Conservation (phyloP, 2,113 vertebrate species). For the Anoplopoma fimbria region DNA sequence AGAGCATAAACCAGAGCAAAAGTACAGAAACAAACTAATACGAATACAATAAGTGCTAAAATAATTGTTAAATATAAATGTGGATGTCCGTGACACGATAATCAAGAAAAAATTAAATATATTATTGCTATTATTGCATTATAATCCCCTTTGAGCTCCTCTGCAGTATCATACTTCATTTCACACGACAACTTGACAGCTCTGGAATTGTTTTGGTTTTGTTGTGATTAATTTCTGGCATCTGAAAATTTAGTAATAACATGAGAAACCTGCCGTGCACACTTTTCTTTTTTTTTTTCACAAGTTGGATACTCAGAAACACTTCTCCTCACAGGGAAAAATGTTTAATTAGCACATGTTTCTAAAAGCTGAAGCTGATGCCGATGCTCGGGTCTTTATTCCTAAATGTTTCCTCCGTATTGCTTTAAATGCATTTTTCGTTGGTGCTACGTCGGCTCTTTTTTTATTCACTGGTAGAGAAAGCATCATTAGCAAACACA, state of each 20-base stretch:
- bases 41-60: too few relatives aligned
- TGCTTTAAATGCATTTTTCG: neutral
- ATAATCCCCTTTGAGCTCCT: neutral
- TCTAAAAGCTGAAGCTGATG: neutral
- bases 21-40: too few relatives aligned
- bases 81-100: neutral
- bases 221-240: too few relatives aligned
- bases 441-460: neutral
- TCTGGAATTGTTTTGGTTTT: constrained; percentile 12
- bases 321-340: neutral
- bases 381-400: neutral
- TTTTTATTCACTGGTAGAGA: neutral
- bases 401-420: neutral
- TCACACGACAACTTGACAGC: neutral
- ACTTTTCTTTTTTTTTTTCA: neutral
- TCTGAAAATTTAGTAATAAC: neutral
- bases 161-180: neutral
- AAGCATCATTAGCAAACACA: neutral
- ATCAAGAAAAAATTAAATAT: neutral
- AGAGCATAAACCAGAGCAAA: too few relatives aligned
- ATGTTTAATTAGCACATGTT: neutral
- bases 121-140: neutral
- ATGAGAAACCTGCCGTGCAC: neutral
- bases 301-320: neutral
- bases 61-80: too few relatives aligned